Evolutionary conservation across 2,797 vertebrate species (phyloP), one percentile per base, ranked within the genome.

Genomic region (Notamacropus eugenii): DNA sequence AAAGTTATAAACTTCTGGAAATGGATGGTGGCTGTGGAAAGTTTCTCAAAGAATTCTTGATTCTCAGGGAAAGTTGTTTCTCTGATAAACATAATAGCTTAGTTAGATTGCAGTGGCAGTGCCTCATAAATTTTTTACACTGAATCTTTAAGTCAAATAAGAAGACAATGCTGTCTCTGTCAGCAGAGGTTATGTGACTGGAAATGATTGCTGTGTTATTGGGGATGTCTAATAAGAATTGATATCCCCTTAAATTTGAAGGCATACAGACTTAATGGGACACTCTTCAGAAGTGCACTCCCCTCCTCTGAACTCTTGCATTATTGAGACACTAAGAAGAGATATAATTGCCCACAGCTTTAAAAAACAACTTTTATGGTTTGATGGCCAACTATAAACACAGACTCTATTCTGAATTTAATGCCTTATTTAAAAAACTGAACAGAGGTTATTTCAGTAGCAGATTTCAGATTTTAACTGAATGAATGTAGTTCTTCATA

Each of bases 21-120:
- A 92, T 67, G 27, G 56, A 93, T 91, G 0, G 4, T 54, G 6
- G 62, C 5, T 46, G 24, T 58, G 29, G 1, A 87, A 93, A 56
- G 9, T 91, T 94, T 54, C 90, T 52, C 12, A 92, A 93, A 19
- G 90, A 67, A 90, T 74, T 91, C 34, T 74, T 90, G 94, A 94
- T 93, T 95, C 13, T 93, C 9, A 92, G 1, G 55, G 24, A 74
- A 58, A 90, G 52, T 92, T 67, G 54, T 31, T 28, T 50, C 90
- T 92, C 92, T 34, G 10, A 31, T 57, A 62, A 50, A 8, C 90
- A 94, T 90, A 12, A 31, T 54, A 62, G 52, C 94, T 97, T 56
- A 92, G 31, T 67, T 40, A 8, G 0, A 58, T 96, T 94, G 9
- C 91, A 50, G 74, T 29, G 29, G 2, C 0, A 95, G 14, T 74